Evolutionary conservation across 1,140 invertebrate species (phyloP), one percentile per base, ranked within the genome.

Genomic region (Harpegnathos saltator): DNA sequence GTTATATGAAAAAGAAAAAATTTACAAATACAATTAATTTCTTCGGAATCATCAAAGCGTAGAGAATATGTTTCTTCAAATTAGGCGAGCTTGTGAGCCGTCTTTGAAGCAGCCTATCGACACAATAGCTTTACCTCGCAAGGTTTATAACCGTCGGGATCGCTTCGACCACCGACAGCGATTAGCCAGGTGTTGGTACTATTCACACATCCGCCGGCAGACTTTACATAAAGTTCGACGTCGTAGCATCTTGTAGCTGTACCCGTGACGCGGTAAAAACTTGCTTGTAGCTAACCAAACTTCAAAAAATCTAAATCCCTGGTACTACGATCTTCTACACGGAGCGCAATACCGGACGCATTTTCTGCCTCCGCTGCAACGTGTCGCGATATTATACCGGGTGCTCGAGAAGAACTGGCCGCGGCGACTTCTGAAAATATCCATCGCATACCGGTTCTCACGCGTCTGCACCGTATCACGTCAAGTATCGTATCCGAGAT

Each of bases 281-380:
- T 77, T 52, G 61, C 52, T 59, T 80, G 65, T 59, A 69, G 19
- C 48, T 44, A 33, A 80, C 24, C n/a, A 26, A 78, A 68, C 38
- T 78, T 58, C 33, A 80, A 80, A 33, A 80, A 80, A 80, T 80
- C n/a, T 58, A 80, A 80, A 80, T 80, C 75, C 65, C 22, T 52
- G 38, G 26, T 44, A n/a, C 50, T 56, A 29, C 44, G 29, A 17
- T n/a, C 54, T 56, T 56, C n/a, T 19, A 56, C 54, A 19, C 19
- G 19, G 54, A 56, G n/a, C 54, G 54, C 54, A 56, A 56, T 56
- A 19, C 54, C 19, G n/a, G 54, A 56, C 19, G 54, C 54, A 56
- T 56, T 56, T 56, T 56, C 54, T 73, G 38, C 54, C 52, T 59
- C 12, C 17, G 24, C 50, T 48, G 65, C 54, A 80, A 80, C 75